These are phyloP conservation scores for Ahaetulla prasina DNA, from an alignment of 2,113 vertebrate genomes.

Conservation along the genomic window DNA sequence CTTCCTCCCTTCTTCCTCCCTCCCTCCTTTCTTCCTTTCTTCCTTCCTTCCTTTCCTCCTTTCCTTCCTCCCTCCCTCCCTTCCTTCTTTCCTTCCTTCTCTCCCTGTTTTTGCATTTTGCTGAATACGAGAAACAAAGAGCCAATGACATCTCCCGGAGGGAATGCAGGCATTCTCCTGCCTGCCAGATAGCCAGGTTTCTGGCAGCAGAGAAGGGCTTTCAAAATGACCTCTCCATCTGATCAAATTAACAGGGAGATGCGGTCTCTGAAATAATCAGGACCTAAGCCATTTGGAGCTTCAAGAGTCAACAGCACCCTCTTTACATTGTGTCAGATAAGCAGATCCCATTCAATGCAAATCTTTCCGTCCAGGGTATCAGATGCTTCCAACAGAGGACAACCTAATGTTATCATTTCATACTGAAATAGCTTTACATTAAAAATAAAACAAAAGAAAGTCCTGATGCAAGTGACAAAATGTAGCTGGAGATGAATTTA, in stretches of 20 bases:
- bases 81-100: neutral
- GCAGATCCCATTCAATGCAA: neutral
- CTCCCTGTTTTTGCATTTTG: neutral
- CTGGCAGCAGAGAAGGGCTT: neutral
- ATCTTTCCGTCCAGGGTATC: neutral
- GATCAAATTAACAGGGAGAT: neutral
- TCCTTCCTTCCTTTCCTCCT: too few relatives aligned
- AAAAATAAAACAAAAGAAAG: neutral
- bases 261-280: neutral
- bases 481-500: neutral
- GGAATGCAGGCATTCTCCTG: neutral
- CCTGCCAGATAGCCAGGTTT: neutral
- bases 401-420: neutral
- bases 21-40: fast-evolving
- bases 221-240: neutral
- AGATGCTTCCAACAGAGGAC: neutral
- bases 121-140: neutral
- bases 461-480: neutral
- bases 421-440: neutral
- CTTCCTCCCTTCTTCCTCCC: too few relatives aligned
- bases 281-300: neutral
- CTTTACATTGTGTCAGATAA: neutral
- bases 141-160: neutral
- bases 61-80: neutral
- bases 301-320: neutral